Base-by-base conservation (phyloP, 2,113 vertebrate genomes). In the Fukomys damarensis region DNA sequence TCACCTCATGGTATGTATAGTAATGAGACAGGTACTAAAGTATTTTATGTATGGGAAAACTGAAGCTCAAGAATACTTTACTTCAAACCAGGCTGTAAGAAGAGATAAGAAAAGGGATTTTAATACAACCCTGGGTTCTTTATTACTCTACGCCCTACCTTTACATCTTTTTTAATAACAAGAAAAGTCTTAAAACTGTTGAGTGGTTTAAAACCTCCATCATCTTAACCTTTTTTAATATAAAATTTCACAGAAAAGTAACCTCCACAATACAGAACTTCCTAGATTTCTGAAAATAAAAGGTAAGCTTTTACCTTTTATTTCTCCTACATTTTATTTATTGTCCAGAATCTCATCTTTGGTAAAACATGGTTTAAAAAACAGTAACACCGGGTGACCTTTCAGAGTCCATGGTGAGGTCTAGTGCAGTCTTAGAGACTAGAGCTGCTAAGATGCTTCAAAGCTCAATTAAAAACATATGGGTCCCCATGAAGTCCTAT, bases 171-270 rank as follows among this genome's bases (percentile, higher is more conserved):
- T 79, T 52, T 22, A 89, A 52, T 46, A 90, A 65, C 26, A 76
- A 46, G 72, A 76, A 76, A 76, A 76, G 28, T 26, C 74, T 76
- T 22, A 91, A 83, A 95, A 76, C 43, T 79, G 84, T 68, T 77
- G 38, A 79, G 16, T 49, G 94, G 59, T 68, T 97, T 68, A 89
- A 96, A 97, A 96, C 41, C 22, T 72, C 19, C 4, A 93, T 35
- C 46, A 96, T 24, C 70, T 93, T 81, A 84, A 91, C 95, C 93
- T 41, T 82, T 82, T 77, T 11, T 93, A 89, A 84, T 89, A 88
- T 6, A 96, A 90, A 92, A 88, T 86, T 35, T 95, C 28, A 58
- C 93, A 10, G 22, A 56, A 68, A 94, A 96, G 16, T n/a, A 11
- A 10, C 9, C 24, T 22, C 3, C 46, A 38, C 43, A 97, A 90